Evolutionary conservation across 2,797 vertebrate genomes (phyloP).

Genomic region (Gymnopithys bicolor): DNA sequence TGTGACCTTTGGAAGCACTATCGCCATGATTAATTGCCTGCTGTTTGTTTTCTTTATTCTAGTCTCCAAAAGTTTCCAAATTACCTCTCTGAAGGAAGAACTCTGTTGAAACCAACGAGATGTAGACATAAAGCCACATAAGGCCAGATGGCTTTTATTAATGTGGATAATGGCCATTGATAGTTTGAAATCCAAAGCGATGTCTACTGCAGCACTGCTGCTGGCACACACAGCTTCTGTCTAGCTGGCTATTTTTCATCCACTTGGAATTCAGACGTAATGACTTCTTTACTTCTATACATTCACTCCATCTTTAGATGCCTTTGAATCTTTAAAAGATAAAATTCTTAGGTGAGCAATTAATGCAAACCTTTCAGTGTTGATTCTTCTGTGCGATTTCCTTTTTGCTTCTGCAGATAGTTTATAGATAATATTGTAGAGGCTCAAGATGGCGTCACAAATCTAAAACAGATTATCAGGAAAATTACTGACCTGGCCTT

Average conservation of each 20-base stretch:
- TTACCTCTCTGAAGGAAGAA: background rate
- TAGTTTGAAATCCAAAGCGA: conserved; percentile 2
- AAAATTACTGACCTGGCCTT: conserved; percentile 51
- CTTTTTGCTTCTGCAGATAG: background rate
- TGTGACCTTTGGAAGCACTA: background rate
- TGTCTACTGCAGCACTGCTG: background rate
- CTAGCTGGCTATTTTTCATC: background rate
- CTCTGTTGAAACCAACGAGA: background rate
- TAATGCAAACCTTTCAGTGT: background rate
- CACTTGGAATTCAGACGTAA: background rate
- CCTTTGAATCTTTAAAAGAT: background rate
- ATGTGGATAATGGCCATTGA: background rate
- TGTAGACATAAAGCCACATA: background rate
- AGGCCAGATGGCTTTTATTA: conserved; percentile 20
- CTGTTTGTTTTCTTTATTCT: background rate
- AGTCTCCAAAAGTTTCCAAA: background rate
- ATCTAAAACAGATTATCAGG: conserved; percentile 26
- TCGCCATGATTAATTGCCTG: background rate
- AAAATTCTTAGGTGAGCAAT: background rate
- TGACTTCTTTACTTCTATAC: background rate
- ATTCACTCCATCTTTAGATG: background rate
- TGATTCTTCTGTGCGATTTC: background rate
- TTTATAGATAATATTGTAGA: background rate
- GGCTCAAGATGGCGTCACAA: background rate
- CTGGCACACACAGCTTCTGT: background rate